phyloP scores from a whole-genome alignment of 2,113 vertebrate species.

The Athene noctua region DNA sequence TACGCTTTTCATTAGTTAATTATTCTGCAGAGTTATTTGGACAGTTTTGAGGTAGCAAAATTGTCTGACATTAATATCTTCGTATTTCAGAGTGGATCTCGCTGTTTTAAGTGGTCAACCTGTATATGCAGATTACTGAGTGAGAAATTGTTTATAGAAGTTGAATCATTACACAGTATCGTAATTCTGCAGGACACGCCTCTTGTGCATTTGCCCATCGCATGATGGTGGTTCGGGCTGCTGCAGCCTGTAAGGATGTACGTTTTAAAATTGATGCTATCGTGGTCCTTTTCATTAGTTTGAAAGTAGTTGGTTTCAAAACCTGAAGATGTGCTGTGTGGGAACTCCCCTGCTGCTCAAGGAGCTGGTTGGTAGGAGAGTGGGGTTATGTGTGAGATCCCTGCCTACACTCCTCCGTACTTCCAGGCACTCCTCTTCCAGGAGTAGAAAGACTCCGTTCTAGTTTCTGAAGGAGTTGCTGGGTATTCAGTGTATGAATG shows the following conservation, averaged over 20 bases:
- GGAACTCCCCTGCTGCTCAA: fast-evolving
- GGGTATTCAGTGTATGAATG: neutral
- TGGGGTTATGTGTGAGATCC: neutral
- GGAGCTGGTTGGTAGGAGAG: neutral
- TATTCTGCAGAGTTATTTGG: neutral
- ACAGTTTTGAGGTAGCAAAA: neutral
- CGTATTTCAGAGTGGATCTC: neutral
- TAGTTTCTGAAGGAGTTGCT: neutral
- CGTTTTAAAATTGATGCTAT: fast-evolving
- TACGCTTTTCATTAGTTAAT: neutral
- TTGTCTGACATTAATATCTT: neutral
- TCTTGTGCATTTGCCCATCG: neutral
- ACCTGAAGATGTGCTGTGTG: neutral
- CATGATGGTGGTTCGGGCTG: neutral
- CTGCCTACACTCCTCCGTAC: fast-evolving
- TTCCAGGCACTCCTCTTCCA: neutral
- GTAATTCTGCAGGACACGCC: neutral
- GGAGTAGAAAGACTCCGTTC: neutral
- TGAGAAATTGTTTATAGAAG: neutral
- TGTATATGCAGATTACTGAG: neutral
- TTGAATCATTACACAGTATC: neutral
- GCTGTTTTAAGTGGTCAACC: neutral
- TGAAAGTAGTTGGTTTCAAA: neutral
- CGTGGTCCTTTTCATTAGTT: neutral
- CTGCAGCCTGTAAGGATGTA: neutral